These are phyloP conservation scores for Condylostylus longicornis DNA, from an alignment of 1,140 invertebrate species.

Conservation along the genomic window DNA sequence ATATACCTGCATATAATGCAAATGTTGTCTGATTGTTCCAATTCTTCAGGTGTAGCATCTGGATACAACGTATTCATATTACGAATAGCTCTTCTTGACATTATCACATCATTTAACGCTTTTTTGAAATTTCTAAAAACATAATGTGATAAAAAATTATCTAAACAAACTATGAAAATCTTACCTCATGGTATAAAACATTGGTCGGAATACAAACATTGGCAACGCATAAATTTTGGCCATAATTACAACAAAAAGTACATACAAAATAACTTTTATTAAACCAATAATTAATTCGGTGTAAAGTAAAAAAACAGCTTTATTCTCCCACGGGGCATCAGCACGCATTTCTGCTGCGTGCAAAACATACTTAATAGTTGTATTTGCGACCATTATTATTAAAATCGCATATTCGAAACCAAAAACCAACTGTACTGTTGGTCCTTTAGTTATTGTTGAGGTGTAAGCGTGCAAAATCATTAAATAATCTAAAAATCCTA, in stretches of 20 bases:
- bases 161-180: no score
- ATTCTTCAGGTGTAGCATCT: conserved; percentile 85
- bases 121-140: conserved; percentile 85
- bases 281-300: conserved; percentile 90
- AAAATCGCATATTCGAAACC: conserved; percentile 99
- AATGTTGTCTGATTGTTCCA: conserved; percentile 89
- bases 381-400: conserved; percentile 85
- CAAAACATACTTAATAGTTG: conserved; percentile 86
- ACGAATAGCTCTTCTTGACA: conserved; percentile 88
- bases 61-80: conserved; percentile 98
- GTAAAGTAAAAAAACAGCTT: conserved; percentile 93
- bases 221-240: conserved; percentile 94
- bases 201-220: conserved; percentile 93
- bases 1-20: conserved; percentile 87
- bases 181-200: conserved; percentile 93
- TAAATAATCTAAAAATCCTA: conserved; percentile 70
- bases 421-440: conserved; percentile 96
- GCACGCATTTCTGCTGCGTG: conserved; percentile 88
- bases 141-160: background rate
- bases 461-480: conserved; percentile 92
- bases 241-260: conserved; percentile 92
- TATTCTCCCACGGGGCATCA: conserved; percentile 98
- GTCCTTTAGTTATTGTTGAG: conserved; percentile 84
- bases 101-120: conserved; percentile 92
- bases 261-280: conserved; percentile 79